These are phyloP conservation scores for Bombus difficillimus DNA, from an alignment of 1,140 invertebrate genomes.

Conservation along the genomic window DNA sequence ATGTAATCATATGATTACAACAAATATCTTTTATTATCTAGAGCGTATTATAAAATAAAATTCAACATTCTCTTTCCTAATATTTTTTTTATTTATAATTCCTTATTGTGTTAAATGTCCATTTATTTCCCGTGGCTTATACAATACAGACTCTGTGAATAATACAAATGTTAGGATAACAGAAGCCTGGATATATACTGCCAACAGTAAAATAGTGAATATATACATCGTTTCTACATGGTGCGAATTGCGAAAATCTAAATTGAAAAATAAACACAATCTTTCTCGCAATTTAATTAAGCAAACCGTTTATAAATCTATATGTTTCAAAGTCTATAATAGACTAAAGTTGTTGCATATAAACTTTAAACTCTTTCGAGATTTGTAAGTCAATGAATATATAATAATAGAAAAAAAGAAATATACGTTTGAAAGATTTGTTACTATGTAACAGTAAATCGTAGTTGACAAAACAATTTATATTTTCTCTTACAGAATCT, in stretches of 20 bases:
- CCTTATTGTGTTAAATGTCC: conserved; percentile 36
- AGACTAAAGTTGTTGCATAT: not conserved
- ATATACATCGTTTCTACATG: conserved; percentile 56
- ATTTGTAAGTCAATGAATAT: conserved; percentile 2
- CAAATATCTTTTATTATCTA: not conserved
- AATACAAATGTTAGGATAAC: conserved; percentile 52
- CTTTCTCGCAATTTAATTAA: conserved; percentile 8
- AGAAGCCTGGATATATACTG: conserved; percentile 49
- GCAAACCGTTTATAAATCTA: conserved; percentile 6
- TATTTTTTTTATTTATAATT: conserved; percentile 48
- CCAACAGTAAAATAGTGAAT: conserved; percentile 40
- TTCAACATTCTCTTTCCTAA: conserved; percentile 32
- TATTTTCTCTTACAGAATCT: conserved; percentile 42
- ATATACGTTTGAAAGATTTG: conserved; percentile 12
- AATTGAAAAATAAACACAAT: conserved; percentile 9
- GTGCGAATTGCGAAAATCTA: conserved; percentile 26
- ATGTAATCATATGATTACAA: not conserved
- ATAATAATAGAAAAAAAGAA: conserved; percentile 9
- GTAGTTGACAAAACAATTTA: conserved; percentile 22
- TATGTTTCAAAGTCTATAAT: not conserved
- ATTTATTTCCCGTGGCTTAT: conserved; percentile 50
- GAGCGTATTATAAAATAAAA: conserved; percentile 22
- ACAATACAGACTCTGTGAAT: conserved; percentile 50
- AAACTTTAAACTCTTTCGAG: not conserved
- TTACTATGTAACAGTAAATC: conserved; percentile 1